Base-by-base conservation (phyloP, 2,113 vertebrate species). In the Mus pahari region DNA sequence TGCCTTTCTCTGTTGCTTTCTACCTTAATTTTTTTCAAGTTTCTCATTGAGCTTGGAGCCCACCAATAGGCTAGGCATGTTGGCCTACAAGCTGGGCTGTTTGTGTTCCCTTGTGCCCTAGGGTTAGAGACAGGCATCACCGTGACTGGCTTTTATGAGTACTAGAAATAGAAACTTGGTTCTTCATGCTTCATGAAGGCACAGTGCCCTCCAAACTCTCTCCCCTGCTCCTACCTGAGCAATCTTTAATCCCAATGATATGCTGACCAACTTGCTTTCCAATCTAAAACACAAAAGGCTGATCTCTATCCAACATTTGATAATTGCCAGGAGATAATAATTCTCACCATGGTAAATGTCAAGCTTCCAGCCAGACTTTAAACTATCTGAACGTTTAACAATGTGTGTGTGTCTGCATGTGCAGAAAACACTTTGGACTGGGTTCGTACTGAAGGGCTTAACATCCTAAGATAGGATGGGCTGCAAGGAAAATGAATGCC, bases 241-340 rank as follows among this genome's bases (percentile, higher is more conserved):
- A 77, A 36, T 20, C 28, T 1, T 5, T 13, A 0, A 5, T 14
- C 6, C 4, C 20, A 13, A 8, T 33, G 39, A 5, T 5, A 3
- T 5, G 6, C 39, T 24, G 26, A 8, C 50, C 33, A 77, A 42
- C 31, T 26, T 28, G 12, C 42, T n/a, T 1, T 14, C 39, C 22
- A 10, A 0, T 5, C 53, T 36, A 39, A 55, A 73, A 28, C 7
- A 10, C 0, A 33, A 24, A 70, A 48, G 1, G 11, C 53, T 10
- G 16, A 10, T 68, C 4, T 11, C 13, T 36, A 9, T 55, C 42
- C 3, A 58, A 20, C 53, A 12, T 66, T 26, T 31, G 36, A 3
- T 33, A 14, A 11, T 50, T 81, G 39, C 42, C 39, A 60, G 4
- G 1, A 17, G 9, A 74, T 22, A 16, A 81, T 62, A 36, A 33